Base-by-base conservation (phyloP, 2,888 invertebrate genomes). In the Myathropa florea region DNA sequence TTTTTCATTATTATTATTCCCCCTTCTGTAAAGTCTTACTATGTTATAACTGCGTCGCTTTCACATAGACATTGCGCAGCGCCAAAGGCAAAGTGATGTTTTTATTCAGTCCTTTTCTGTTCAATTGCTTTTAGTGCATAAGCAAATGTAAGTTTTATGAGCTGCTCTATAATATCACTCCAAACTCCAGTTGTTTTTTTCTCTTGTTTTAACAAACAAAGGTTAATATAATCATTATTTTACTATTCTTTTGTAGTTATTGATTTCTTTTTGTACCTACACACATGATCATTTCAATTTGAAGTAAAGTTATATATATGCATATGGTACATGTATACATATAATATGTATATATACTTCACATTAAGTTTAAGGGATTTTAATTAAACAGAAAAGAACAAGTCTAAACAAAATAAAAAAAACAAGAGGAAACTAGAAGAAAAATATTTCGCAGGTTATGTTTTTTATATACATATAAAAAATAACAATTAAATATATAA, bases 401-500 rank as follows among this genome's bases (percentile, higher is more conserved):
- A 61, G 30, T 46, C 46, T 24, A 30, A 80, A 53, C 4, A 30
- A 30, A 30, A 46, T 24, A 65, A 36, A 63, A 83, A 64, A 73
- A 79, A 79, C 63, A 84, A 76, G 36, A 7, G 3, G 28, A 63
- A 75, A 73, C 55, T 77, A 73, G 67, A 24, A 18, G 61, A 64
- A 59, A 78, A 75, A 81, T 67, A 80, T 72, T 71, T 80, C 76
- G 57, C 81, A 80, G 76, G 76, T 81, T 81, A 84, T 84, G 76
- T 81, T 84, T 84, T 84, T 84, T 84, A 76, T 84, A 84, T 76
- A 76, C 70, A 80, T 72, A 71, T 26, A 53, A 75, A 83, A 61
- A 65, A 80, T 70, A 67, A 80, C 75, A 84, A 75, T 75, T 70
- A 75, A 84, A 67, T 75, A 83, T 79, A 83, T 64, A 65, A 75